Evolutionary conservation across 2,113 vertebrate genomes (phyloP).

Genomic region (Corythoichthys intestinalis): DNA sequence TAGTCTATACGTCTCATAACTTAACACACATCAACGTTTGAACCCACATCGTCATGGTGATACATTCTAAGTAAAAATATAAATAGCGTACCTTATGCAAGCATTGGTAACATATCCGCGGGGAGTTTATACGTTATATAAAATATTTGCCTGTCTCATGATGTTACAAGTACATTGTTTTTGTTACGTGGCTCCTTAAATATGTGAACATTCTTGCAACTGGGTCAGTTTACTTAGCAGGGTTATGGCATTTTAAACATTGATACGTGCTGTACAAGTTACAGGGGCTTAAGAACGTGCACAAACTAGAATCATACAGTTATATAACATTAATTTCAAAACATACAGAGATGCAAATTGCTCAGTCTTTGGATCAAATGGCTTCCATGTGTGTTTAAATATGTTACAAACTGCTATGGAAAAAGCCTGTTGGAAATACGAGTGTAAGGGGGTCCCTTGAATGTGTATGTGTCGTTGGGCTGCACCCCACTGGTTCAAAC

Average conservation of each 20-base stretch:
- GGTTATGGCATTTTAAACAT: constrained; percentile 16
- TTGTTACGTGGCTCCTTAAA: constrained; percentile 6
- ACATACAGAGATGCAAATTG: constrained; percentile 8
- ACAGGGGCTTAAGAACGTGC: constrained; percentile 7
- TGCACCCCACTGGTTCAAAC: constrained; percentile 46
- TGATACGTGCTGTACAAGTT: not conserved
- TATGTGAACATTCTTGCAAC: constrained; percentile 17
- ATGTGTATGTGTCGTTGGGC: constrained; percentile 14
- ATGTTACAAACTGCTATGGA: constrained; percentile 2
- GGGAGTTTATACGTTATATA: not conserved
- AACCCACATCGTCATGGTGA: constrained; percentile 15
- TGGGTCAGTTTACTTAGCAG: constrained; percentile 22
- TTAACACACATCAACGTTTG: constrained; percentile 6
- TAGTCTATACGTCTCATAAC: constrained; percentile 3
- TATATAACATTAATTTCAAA: constrained; percentile 9
- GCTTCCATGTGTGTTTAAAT: constrained; percentile 15
- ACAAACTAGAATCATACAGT: constrained; percentile 8
- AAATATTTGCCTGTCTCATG: not conserved
- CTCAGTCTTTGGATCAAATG: constrained; percentile 15
- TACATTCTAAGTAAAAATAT: constrained; percentile 18
- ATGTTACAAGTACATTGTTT: not conserved
- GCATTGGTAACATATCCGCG: constrained; percentile 1
- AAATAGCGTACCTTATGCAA: not conserved
- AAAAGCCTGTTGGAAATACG: constrained; percentile 14
- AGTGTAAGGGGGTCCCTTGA: not conserved